Conservation (phyloP, 2,113 vertebrate genomes). For the Crotalus horridus region DNA sequence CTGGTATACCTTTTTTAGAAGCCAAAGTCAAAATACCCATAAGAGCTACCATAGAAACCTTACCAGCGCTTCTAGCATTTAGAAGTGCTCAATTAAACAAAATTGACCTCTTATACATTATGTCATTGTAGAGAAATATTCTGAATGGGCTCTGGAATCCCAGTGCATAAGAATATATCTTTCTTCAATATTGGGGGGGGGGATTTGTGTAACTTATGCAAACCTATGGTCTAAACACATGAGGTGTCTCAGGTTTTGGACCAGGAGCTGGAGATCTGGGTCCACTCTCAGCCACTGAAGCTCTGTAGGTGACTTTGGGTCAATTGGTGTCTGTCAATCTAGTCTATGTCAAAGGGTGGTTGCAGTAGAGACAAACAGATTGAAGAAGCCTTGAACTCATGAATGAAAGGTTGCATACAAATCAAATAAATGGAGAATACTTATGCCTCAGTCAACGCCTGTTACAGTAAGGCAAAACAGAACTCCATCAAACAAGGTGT, state of each 20-base stretch:
- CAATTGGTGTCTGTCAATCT: neutral
- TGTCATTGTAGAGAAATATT: slow-evolving; percentile 15
- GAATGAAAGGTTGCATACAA: neutral
- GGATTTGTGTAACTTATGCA: neutral
- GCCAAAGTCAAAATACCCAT: slow-evolving; percentile 26
- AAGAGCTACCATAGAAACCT: slow-evolving; percentile 21
- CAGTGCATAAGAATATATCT: neutral
- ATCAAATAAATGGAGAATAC: neutral
- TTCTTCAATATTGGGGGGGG: neutral
- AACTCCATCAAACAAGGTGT: neutral
- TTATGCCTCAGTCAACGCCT: neutral
- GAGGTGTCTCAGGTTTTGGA: neutral
- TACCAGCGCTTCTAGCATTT: slow-evolving; percentile 39
- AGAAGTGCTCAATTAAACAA: slow-evolving; percentile 45
- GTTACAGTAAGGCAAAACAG: neutral
- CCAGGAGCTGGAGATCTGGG: neutral
- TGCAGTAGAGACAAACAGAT: neutral
- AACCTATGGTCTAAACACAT: neutral
- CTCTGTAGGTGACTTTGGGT: neutral
- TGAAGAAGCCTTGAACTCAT: neutral
- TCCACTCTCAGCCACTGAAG: neutral
- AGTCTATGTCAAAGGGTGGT: neutral
- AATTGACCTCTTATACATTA: slow-evolving; percentile 23
- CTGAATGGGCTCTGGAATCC: slow-evolving; percentile 13
- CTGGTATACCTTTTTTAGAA: slow-evolving; percentile 31